These are phyloP conservation scores for Drosophila colorata DNA, from an alignment of 2,888 invertebrate genomes.

Conservation along the genomic window DNA sequence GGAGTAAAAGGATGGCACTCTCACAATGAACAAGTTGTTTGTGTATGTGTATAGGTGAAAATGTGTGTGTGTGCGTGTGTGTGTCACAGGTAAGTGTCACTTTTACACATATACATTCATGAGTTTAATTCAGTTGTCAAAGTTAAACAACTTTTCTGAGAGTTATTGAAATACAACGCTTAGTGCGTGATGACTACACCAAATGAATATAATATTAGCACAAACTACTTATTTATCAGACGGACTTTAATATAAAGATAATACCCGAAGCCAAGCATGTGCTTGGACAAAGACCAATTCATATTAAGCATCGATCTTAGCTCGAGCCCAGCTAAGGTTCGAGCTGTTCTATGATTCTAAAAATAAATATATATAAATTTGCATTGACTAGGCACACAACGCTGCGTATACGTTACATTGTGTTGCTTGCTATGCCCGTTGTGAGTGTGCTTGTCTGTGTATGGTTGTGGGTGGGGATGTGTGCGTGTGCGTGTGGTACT, in stretches of 20 bases:
- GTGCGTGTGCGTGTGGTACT: constrained; percentile 13
- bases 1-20: neutral
- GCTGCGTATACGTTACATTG: constrained; percentile 70
- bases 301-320: constrained; percentile 23
- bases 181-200: neutral
- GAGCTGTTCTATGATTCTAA: constrained; percentile 39
- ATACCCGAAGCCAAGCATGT: neutral
- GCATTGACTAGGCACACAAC: constrained; percentile 46
- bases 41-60: neutral
- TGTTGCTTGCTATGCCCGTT: constrained; percentile 9
- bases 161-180: constrained; percentile 5
- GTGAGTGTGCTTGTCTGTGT: constrained; percentile 10
- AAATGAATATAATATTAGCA: neutral
- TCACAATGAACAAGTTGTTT: neutral
- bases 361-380: constrained; percentile 58
- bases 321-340: constrained; percentile 31
- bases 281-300: constrained; percentile 17
- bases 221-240: constrained; percentile 1
- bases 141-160: neutral
- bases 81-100: constrained; percentile 18
- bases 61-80: neutral
- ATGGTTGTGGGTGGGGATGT: constrained; percentile 9
- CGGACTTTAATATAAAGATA: constrained; percentile 8
- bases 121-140: neutral
- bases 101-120: constrained; percentile 2